Evolutionary conservation across 1,140 invertebrate genomes (phyloP).

Genomic region (Drosophila murphyi): DNA sequence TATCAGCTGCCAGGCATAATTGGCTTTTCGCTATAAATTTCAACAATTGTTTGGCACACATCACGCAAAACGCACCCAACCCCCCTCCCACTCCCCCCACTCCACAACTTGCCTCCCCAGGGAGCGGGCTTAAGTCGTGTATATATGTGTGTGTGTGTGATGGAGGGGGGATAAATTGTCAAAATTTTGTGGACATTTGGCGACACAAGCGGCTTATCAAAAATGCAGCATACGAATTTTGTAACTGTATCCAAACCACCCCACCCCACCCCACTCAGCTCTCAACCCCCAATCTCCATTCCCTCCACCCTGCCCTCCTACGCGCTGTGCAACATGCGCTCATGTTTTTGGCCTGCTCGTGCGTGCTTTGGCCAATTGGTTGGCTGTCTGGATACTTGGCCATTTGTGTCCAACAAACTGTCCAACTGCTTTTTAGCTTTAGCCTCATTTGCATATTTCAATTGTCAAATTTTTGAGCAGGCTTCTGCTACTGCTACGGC

Average conservation of each 20-base stretch:
- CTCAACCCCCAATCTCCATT: not conserved
- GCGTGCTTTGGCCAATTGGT: slow-evolving; percentile 55
- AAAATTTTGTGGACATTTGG: slow-evolving; percentile 55
- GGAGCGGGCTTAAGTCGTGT: slow-evolving; percentile 50
- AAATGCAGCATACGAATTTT: slow-evolving; percentile 67
- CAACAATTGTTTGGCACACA: slow-evolving; percentile 62
- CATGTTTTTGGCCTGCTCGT: slow-evolving; percentile 41
- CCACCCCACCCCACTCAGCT: not conserved
- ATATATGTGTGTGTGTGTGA: not conserved
- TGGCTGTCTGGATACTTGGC: slow-evolving; percentile 33
- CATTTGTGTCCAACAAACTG: slow-evolving; percentile 29
- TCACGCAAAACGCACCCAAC: not conserved
- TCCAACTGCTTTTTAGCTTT: slow-evolving; percentile 22
- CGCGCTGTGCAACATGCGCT: too few species aligned
- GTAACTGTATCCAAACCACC: slow-evolving; percentile 34
- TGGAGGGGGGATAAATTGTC: slow-evolving; percentile 50
- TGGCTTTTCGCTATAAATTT: slow-evolving; percentile 74
- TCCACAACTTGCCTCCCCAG: not conserved
- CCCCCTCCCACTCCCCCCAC: not conserved
- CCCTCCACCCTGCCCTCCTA: not conserved
- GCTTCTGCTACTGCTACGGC: too few species aligned
- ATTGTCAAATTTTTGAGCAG: slow-evolving; percentile 40
- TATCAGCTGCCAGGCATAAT: slow-evolving; percentile 47
- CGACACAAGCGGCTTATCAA: slow-evolving; percentile 60
- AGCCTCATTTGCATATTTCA: slow-evolving; percentile 70